A percentile compares a stretch with the other conserved stretches of the same genome.
These are phyloP conservation scores for Acinonyx jubatus DNA, from an alignment of 2,113 vertebrate genomes.

Conservation along the genomic window DNA sequence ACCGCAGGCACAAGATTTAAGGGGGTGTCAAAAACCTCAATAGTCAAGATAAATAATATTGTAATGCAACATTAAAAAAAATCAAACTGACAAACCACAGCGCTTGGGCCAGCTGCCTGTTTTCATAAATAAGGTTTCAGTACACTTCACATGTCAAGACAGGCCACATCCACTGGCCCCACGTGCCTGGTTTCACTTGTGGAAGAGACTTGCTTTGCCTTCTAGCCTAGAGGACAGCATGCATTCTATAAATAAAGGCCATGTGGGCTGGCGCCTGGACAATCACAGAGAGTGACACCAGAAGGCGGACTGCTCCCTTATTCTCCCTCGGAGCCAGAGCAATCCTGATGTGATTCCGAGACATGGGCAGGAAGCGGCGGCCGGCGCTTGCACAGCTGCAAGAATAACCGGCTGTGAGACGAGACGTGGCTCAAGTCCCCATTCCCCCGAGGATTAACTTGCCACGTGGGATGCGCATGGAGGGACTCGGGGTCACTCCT, in stretches of 20 bases:
- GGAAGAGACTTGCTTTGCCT: background rate
- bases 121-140: background rate
- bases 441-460: background rate
- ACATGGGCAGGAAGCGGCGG: background rate
- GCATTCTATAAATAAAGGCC: conserved; percentile 20
- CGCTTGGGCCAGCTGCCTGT: background rate
- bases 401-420: background rate
- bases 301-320: background rate
- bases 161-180: background rate
- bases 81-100: background rate
- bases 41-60: background rate
- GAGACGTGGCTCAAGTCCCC: no score
- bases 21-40: background rate
- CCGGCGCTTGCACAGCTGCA: rapidly evolving
- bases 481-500: background rate
- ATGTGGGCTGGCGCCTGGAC: background rate
- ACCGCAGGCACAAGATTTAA: background rate
- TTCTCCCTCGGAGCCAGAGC: background rate
- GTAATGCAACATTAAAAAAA: background rate
- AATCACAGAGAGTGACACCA: background rate
- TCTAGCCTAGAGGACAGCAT: background rate
- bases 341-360: background rate
- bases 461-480: rapidly evolving
- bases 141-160: background rate
- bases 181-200: background rate